Percentiles rank a stretch among this genome's conserved stretches.
phyloP scores from a whole-genome alignment of 2,888 invertebrate species.

The Epinotia ramella region DNA sequence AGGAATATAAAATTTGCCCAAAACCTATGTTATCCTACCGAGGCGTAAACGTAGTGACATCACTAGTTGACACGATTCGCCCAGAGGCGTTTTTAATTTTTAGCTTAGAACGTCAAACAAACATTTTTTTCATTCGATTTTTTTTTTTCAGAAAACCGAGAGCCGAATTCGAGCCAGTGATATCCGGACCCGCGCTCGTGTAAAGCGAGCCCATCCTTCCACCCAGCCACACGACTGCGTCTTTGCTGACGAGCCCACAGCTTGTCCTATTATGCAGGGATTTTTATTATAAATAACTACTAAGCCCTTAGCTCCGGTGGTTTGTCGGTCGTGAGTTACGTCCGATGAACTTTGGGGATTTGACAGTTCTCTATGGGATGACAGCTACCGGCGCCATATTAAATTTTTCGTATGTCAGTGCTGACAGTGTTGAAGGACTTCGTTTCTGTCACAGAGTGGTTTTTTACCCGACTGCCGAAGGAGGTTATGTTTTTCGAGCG shows the following conservation, averaged over 20 bases:
- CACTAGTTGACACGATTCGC: not conserved
- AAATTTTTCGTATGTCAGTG: not conserved
- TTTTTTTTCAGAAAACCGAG: conserved; percentile 63
- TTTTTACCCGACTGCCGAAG: no score
- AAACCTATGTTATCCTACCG: not conserved
- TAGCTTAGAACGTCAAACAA: no score
- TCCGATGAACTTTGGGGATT: not conserved
- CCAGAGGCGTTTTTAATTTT: not conserved
- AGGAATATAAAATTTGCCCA: not conserved
- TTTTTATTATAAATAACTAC: not conserved
- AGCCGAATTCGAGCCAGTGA: conserved; percentile 76
- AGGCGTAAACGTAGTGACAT: not conserved
- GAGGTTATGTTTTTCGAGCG: no score
- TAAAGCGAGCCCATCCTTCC: conserved; percentile 42
- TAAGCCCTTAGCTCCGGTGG: not conserved
- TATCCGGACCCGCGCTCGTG: conserved; percentile 49
- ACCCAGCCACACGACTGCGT: conserved; percentile 10
- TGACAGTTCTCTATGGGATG: conserved; percentile 1
- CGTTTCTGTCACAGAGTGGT: not conserved
- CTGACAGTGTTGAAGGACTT: no score
- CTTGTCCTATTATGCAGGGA: not conserved
- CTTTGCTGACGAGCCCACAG: not conserved
- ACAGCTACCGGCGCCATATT: not conserved
- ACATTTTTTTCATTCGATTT: not conserved
- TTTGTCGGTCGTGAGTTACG: not conserved